A percentile compares a stretch with the other conserved stretches of the same genome.
These are phyloP conservation scores for Typhlomys cinereus DNA, from an alignment of 2,113 vertebrate species.

Conservation along the genomic window DNA sequence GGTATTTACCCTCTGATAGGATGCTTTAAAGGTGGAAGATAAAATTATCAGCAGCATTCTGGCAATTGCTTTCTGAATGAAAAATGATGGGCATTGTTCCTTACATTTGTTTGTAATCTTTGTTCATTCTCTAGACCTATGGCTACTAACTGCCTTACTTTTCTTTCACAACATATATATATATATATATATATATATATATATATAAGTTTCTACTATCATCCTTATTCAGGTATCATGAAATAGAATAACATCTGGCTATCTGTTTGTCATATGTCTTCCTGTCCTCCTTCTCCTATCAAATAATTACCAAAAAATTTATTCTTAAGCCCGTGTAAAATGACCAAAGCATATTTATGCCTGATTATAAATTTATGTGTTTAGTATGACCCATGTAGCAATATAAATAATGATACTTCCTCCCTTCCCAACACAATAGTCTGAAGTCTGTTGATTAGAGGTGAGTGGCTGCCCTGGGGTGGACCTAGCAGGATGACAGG, in stretches of 20 bases:
- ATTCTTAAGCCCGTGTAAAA: background rate
- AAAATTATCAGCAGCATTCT: background rate
- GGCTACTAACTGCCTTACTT: background rate
- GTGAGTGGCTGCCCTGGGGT: accelerated
- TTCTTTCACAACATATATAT: background rate
- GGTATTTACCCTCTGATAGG: background rate
- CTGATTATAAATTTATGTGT: background rate
- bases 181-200: background rate
- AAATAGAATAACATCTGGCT: background rate
- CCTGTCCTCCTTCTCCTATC: background rate
- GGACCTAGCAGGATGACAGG: accelerated
- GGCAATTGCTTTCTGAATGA: background rate
- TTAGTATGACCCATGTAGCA: background rate
- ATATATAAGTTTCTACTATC: background rate
- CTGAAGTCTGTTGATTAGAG: background rate
- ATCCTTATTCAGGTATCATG: background rate
- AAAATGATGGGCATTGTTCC: background rate
- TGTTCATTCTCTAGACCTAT: background rate
- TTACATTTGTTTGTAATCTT: background rate
- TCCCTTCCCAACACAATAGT: background rate
- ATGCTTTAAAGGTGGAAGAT: background rate
- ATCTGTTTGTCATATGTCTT: background rate
- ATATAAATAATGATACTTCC: background rate
- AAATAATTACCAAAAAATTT: background rate
- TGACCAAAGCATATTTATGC: background rate